These are phyloP conservation scores for Galago senegalensis DNA, from an alignment of 2,797 vertebrate genomes.

Conservation along the genomic window DNA sequence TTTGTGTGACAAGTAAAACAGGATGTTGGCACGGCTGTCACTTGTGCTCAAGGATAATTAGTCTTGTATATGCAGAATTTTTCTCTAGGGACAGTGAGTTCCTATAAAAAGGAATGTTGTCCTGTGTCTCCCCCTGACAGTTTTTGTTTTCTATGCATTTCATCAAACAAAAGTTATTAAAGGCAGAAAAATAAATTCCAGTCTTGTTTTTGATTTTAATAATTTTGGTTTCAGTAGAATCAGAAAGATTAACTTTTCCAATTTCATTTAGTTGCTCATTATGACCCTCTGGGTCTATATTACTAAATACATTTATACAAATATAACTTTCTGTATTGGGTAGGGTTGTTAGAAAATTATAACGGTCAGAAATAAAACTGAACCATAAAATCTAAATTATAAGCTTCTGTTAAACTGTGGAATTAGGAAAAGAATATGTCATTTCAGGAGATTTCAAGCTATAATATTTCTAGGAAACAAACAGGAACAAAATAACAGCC, in stretches of 20 bases:
- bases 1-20: conserved; percentile 55
- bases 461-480: conserved; percentile 60
- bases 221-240: conserved; percentile 79
- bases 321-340: conserved; percentile 79
- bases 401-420: conserved; percentile 78
- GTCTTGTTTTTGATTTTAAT: conserved; percentile 71
- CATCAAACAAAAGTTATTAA: conserved; percentile 73
- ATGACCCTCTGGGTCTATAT: conserved; percentile 71
- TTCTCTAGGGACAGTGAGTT: conserved; percentile 70
- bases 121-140: not conserved
- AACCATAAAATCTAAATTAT: conserved; percentile 85
- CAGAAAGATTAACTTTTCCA: conserved; percentile 82
- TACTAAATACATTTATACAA: conserved; percentile 81
- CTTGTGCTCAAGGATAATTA: not conserved
- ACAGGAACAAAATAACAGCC: not conserved
- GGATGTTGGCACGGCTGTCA: conserved; percentile 33
- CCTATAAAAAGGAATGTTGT: conserved; percentile 59
- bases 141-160: conserved; percentile 31
- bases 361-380: conserved; percentile 81
- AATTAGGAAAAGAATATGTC: conserved; percentile 84
- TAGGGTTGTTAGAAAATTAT: conserved; percentile 85
- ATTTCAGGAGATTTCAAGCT: conserved; percentile 79
- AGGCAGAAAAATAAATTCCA: conserved; percentile 37
- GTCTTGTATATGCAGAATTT: not conserved
- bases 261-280: conserved; percentile 82